Evolutionary conservation across 64 coral and sea anemone species (phyloP).

Genomic region (Acropora yongei): DNA sequence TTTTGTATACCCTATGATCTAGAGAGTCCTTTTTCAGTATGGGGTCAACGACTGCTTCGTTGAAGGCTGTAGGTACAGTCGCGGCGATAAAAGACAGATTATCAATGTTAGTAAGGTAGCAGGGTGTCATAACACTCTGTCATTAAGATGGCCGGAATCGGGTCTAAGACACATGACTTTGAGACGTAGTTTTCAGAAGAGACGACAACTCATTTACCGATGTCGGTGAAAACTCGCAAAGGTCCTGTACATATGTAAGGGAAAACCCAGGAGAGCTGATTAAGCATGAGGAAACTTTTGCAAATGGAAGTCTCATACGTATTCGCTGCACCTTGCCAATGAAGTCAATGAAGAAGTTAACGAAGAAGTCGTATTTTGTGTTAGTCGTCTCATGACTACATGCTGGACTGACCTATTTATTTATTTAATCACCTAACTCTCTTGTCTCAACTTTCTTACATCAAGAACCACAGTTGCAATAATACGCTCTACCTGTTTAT

Average conservation of each 20-base stretch:
- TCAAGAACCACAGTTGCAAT: too few relatives aligned
- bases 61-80: constrained; percentile 1
- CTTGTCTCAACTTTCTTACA: too few relatives aligned
- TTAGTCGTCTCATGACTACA: too few relatives aligned
- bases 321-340: too few relatives aligned
- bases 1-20: not conserved
- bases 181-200: not conserved
- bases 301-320: too few relatives aligned
- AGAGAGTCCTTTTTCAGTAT: constrained; percentile 14
- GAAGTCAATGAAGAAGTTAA: too few relatives aligned
- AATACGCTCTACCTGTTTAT: too few relatives aligned
- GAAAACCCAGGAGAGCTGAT: too few relatives aligned
- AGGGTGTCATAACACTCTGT: not conserved
- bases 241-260: not conserved
- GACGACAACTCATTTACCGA: not conserved
- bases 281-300: too few relatives aligned
- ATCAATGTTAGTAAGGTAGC: constrained; percentile 16
- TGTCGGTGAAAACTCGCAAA: not conserved
- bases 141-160: constrained; percentile 5
- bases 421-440: too few relatives aligned
- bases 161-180: constrained; percentile 23
- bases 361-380: too few relatives aligned
- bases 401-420: too few relatives aligned
- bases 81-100: not conserved
- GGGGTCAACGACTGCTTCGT: constrained; percentile 6